phyloP scores from a whole-genome alignment of 2,113 vertebrate genomes.

The Chinchilla lanigera region DNA sequence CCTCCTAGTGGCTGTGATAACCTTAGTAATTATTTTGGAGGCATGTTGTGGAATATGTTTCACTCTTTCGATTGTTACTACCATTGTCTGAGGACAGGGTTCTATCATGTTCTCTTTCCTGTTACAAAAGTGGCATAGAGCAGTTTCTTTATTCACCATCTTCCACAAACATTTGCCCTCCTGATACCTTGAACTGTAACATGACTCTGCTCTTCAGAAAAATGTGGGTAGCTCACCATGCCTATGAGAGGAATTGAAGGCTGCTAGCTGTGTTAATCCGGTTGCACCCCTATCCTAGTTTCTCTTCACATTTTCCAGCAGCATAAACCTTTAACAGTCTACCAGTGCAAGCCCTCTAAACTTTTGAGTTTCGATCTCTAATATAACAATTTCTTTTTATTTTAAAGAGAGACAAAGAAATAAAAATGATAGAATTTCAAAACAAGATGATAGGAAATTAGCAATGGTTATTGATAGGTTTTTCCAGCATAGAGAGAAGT shows the following conservation, averaged over 20 bases:
- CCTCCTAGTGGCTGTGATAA: not conserved
- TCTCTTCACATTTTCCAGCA: not conserved
- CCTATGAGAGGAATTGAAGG: not conserved
- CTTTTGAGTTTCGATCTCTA: not conserved
- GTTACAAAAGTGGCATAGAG: not conserved
- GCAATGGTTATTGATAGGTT: no score
- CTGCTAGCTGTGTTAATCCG: not conserved
- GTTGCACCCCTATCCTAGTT: not conserved
- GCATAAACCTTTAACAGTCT: not conserved
- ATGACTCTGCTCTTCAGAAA: not conserved
- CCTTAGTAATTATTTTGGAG: not conserved
- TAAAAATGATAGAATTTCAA: no score
- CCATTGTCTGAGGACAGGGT: not conserved
- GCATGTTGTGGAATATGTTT: not conserved
- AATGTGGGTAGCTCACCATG: fast-evolving
- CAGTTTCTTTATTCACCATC: not conserved
- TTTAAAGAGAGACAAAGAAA: no score
- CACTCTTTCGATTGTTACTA: not conserved
- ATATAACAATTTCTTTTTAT: no score
- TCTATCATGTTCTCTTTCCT: not conserved
- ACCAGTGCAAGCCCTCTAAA: not conserved
- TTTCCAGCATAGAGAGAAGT: no score
- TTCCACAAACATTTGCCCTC: not conserved
- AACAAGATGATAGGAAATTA: no score
- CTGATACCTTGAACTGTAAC: not conserved